Base-by-base conservation (phyloP, 2,797 vertebrate species). In the Buphagus erythrorhynchus region DNA sequence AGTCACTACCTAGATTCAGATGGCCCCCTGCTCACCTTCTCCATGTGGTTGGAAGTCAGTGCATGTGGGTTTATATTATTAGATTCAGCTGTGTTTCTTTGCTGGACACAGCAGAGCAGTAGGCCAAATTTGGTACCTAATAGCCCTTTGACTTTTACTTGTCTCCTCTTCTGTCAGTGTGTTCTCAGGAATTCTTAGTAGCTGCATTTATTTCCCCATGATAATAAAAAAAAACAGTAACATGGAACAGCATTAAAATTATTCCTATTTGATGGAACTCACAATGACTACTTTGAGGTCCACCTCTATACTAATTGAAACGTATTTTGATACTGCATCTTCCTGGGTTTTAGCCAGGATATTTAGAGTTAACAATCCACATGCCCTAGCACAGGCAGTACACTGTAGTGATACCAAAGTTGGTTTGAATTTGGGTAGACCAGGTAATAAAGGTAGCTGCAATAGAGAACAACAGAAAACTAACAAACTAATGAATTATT, bases 171-270 rank as follows among this genome's bases (percentile, higher is more conserved):
- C 58, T 29, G 58, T 6, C 18, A 31, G 22, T 5, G 19, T 40
- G 5, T 14, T 69, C 59, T 82, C 36, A 62, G 46, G 88, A 91
- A 66, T 38, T 91, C 29, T 72, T 57, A 75, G 38, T 4, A 91
- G 38, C 17, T 82, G 67, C 59, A 43, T 62, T 93, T 63, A 79
- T 55, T 85, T 91, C 57, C 57, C 36, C 16, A 79, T 59, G 33
- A 54, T 5, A 61, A 48, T 33, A 6, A 62, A 21, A 46, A 36
- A 45, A 43, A 0, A 0, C 3, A 35, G 28, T 22, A 74, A 62
- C 1, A 5, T 6, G 24, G 11, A 81, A 21, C 22, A 86, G 28
- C 38, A 78, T 24, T 81, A 66, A 45, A 63, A 77, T 67, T 35
- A 79, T 6, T 77, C 16, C 26, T 59, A 8, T 45, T 55, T 76